phyloP scores from a whole-genome alignment of 2,888 invertebrate genomes.

The Stenurella melanura region DNA sequence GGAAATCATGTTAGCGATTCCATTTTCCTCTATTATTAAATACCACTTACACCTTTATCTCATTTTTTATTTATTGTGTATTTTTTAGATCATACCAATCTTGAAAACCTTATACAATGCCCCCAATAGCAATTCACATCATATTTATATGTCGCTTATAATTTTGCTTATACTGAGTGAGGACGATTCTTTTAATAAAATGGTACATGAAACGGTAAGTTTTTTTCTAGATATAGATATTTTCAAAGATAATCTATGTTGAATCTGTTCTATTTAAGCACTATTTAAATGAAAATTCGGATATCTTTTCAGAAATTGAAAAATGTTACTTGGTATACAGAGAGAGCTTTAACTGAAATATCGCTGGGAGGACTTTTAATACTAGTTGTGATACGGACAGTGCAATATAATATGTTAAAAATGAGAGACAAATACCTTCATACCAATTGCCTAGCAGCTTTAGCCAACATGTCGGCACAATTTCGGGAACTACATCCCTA shows the following conservation, averaged over 20 bases:
- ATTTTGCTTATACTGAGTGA: conserved; percentile 96
- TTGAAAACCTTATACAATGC: conserved; percentile 94
- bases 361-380: conserved; percentile 95
- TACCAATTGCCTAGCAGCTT: conserved; percentile 97
- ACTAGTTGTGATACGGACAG: conserved; percentile 94
- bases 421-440: conserved; percentile 98
- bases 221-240: conserved; percentile 22
- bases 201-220: conserved; percentile 94
- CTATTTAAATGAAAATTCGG: background rate
- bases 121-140: conserved; percentile 93
- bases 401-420: conserved; percentile 97
- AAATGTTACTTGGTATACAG: conserved; percentile 95
- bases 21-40: no score
- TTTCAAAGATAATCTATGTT: background rate
- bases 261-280: background rate
- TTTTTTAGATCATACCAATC: conserved; percentile 89
- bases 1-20: no score
- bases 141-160: conserved; percentile 99
- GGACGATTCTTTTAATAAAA: conserved; percentile 95
- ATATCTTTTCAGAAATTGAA: conserved; percentile 83
- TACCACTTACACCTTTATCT: background rate
- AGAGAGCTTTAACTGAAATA: conserved; percentile 92
- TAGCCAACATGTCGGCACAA: conserved; percentile 98
- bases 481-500: conserved; percentile 96
- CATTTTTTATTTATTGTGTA: conserved; percentile 30